phyloP scores from a whole-genome alignment of 1,140 invertebrate species.

The Pachypsylla venusta region DNA sequence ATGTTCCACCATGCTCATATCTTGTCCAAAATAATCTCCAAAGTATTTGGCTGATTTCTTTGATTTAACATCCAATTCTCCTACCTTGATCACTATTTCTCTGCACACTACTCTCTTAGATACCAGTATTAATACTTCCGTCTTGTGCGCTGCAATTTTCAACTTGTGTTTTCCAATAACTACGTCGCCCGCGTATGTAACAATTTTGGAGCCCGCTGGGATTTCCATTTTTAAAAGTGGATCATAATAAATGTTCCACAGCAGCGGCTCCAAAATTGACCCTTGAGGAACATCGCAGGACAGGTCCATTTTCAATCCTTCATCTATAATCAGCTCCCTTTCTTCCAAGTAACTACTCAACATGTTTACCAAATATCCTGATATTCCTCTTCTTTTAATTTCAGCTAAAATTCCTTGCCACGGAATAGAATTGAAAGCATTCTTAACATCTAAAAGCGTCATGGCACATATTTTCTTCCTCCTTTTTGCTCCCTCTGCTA shows the following conservation, averaged over 20 bases:
- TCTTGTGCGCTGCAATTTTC: not conserved
- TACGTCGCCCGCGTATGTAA: not conserved
- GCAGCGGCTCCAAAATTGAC: not conserved
- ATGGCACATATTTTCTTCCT: not conserved
- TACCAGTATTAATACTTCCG: not conserved
- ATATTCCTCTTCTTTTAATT: not conserved
- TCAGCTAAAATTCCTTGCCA: not conserved
- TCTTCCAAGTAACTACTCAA: not conserved
- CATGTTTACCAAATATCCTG: not conserved
- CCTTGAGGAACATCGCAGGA: slow-evolving; percentile 7
- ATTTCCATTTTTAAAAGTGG: not conserved
- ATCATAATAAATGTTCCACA: slow-evolving; percentile 9
- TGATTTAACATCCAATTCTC: not conserved
- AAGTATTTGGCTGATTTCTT: not conserved
- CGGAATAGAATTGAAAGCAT: not conserved
- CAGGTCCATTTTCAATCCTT: not conserved
- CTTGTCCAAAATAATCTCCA: not conserved
- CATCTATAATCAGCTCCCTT: not conserved
- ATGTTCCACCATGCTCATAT: not conserved
- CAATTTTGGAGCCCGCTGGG: not conserved
- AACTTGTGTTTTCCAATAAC: not conserved
- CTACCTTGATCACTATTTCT: not conserved
- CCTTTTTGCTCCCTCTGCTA: not conserved
- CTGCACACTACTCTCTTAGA: not conserved
- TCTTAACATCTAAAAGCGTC: not conserved